phyloP scores from a whole-genome alignment of 2,888 invertebrate genomes.

The Nesidiocoris tenuis region DNA sequence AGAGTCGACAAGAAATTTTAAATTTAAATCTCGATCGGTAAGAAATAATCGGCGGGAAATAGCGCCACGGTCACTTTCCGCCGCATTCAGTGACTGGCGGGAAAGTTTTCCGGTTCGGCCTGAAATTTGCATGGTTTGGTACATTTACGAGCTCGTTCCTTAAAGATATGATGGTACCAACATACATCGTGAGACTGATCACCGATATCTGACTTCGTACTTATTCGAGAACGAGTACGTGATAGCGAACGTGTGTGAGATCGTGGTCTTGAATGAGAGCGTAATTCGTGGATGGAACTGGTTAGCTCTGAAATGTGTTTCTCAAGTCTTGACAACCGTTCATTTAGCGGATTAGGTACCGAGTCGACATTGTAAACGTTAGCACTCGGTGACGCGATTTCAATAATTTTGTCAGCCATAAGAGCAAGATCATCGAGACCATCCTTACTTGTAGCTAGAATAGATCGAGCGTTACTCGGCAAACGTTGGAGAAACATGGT shows the following conservation, averaged over 20 bases:
- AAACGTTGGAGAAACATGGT: constrained; percentile 23
- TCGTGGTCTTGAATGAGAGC: neutral
- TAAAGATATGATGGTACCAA: too few relatives aligned
- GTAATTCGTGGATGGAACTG: neutral
- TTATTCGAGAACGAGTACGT: too few relatives aligned
- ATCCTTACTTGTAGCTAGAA: constrained; percentile 3
- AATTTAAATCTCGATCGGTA: too few relatives aligned
- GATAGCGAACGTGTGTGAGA: neutral
- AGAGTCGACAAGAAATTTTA: constrained; percentile 1
- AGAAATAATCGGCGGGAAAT: constrained; percentile 33
- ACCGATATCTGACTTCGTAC: too few relatives aligned
- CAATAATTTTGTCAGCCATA: constrained; percentile 30
- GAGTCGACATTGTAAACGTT: too few relatives aligned
- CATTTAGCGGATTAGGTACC: too few relatives aligned
- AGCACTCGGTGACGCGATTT: constrained; percentile 5
- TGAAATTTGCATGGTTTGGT: too few relatives aligned
- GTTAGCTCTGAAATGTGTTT: too few relatives aligned
- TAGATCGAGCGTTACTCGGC: neutral
- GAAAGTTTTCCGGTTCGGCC: constrained; percentile 38
- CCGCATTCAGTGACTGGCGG: constrained; percentile 3
- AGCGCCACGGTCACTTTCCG: too few relatives aligned
- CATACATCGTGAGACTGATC: too few relatives aligned
- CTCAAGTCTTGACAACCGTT: too few relatives aligned
- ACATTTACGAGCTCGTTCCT: too few relatives aligned
- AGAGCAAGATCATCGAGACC: constrained; percentile 5